Conservation (phyloP, 2,113 vertebrate genomes). For the Myanophis thanlyinensis region DNA sequence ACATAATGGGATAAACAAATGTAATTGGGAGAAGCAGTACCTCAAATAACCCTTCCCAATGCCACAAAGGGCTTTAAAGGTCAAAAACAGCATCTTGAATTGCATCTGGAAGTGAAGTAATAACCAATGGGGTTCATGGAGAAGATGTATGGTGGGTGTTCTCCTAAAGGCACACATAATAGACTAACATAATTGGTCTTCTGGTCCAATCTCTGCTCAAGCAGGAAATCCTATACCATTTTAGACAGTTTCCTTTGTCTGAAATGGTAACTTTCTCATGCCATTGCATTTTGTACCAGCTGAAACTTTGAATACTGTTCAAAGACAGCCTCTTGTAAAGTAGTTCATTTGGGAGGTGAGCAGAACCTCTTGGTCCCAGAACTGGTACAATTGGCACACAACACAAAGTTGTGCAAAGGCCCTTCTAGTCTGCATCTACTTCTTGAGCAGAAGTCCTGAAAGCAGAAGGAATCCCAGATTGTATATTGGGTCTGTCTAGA, state of each 20-base stretch:
- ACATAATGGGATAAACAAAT: background rate
- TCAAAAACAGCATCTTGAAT: background rate
- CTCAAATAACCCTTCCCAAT: background rate
- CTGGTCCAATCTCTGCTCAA: too few species aligned
- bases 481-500: background rate
- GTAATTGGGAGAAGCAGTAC: background rate
- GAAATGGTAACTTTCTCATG: background rate
- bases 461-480: background rate
- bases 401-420: background rate
- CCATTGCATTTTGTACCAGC: background rate
- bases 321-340: background rate
- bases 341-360: background rate
- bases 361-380: background rate
- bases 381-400: background rate
- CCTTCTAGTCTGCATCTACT: background rate
- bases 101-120: background rate
- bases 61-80: background rate
- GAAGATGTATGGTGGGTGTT: background rate
- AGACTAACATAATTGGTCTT: too few species aligned
- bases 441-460: background rate
- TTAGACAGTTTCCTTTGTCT: too few species aligned
- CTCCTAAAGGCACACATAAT: background rate
- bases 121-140: background rate
- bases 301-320: background rate
- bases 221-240: too few species aligned